These are phyloP conservation scores for Polydrusus tereticollis DNA, from an alignment of 2,888 invertebrate genomes.

Conservation along the genomic window DNA sequence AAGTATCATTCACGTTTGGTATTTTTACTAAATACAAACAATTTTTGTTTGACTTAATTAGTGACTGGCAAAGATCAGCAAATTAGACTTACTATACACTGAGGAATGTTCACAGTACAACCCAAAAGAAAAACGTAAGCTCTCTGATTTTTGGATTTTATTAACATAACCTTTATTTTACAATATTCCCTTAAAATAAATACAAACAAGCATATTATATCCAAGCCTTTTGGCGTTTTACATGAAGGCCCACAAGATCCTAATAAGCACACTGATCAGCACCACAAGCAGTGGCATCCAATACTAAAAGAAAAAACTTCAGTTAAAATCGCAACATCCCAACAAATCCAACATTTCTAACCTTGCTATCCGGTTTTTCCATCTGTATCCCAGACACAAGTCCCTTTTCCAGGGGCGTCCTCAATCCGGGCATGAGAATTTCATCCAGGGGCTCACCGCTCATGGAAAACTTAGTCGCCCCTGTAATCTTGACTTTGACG, in stretches of 20 bases:
- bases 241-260: conserved; percentile 31
- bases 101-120: too few species aligned
- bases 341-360: too few species aligned
- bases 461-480: conserved; percentile 84
- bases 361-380: conserved; percentile 34
- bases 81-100: too few species aligned
- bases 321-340: not conserved
- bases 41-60: too few species aligned
- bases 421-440: conserved; percentile 68
- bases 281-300: conserved; percentile 37
- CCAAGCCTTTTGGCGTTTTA: too few species aligned
- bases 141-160: too few species aligned
- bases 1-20: too few species aligned
- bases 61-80: too few species aligned
- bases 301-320: conserved; percentile 23
- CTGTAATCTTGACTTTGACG: conserved; percentile 80
- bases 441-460: conserved; percentile 76
- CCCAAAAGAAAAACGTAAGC: too few species aligned
- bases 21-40: too few species aligned
- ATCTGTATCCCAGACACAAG: conserved; percentile 69
- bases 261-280: conserved; percentile 23
- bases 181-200: too few species aligned
- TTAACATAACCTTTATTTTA: not conserved
- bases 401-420: conserved; percentile 71
- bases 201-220: too few species aligned